Conservation (phyloP, 2,797 vertebrate genomes). For the Phyllotis vaccarum region DNA sequence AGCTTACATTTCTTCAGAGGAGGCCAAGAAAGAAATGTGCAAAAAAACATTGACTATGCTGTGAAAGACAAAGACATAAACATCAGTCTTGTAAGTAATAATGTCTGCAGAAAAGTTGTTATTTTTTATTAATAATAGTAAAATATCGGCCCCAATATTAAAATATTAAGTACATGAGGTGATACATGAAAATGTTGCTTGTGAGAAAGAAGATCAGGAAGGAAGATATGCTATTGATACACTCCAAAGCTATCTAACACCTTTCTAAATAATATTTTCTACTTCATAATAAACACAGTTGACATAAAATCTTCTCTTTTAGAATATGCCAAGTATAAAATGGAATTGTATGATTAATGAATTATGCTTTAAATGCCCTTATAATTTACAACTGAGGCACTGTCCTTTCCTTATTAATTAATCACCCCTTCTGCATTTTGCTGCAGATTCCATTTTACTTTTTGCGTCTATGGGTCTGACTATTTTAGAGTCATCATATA, state of each 20-base stretch:
- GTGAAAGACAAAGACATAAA: neutral
- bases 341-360: neutral
- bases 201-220: neutral
- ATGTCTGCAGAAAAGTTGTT: neutral
- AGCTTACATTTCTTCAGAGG: neutral
- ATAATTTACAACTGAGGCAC: neutral
- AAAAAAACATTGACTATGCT: neutral
- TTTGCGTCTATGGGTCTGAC: neutral
- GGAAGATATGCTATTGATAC: neutral
- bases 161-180: neutral
- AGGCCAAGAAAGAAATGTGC: neutral
- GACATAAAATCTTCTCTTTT: neutral
- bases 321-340: neutral
- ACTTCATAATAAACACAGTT: neutral
- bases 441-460: neutral
- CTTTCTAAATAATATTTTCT: neutral
- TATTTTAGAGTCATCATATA: neutral
- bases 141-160: neutral
- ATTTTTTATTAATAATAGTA: neutral
- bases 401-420: neutral
- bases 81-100: neutral
- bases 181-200: neutral
- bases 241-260: neutral
- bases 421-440: too few relatives aligned
- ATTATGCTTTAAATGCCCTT: too few relatives aligned